Evolutionary conservation across 2,888 invertebrate genomes (phyloP).

Genomic region (Philopedon plagiatum): DNA sequence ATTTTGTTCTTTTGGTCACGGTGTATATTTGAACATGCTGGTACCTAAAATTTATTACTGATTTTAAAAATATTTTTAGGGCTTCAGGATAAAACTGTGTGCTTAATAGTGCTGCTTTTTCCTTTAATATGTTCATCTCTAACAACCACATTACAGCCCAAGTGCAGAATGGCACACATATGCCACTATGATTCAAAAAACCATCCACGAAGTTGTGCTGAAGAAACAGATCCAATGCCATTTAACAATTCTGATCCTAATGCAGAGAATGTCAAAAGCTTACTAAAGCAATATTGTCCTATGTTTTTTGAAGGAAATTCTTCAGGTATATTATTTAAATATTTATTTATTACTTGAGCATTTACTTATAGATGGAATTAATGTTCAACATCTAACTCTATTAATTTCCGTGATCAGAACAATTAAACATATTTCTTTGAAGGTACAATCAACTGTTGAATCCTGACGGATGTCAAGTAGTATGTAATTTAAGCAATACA

Average conservation of each 20-base stretch:
- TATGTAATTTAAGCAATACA: too few relatives aligned
- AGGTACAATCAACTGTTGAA: too few relatives aligned
- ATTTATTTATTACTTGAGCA: too few relatives aligned
- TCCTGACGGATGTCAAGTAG: too few relatives aligned
- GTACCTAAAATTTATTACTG: too few relatives aligned
- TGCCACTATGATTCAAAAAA: constrained; percentile 50
- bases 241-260: constrained; percentile 61
- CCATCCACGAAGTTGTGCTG: constrained; percentile 52
- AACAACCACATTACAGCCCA: constrained; percentile 12
- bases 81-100: background rate
- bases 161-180: constrained; percentile 52
- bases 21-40: too few relatives aligned
- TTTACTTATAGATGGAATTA: too few relatives aligned
- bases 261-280: constrained; percentile 62
- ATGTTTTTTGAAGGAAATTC: constrained; percentile 66
- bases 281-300: constrained; percentile 76
- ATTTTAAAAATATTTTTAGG: background rate
- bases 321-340: constrained; percentile 37
- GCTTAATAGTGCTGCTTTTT: background rate
- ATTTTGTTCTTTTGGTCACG: too few relatives aligned
- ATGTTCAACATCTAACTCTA: too few relatives aligned
- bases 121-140: background rate
- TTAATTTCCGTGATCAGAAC: too few relatives aligned
- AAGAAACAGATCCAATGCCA: constrained; percentile 63
- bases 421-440: too few relatives aligned